Evolutionary conservation across 2,113 vertebrate genomes (phyloP).

Genomic region (Stegastes partitus): DNA sequence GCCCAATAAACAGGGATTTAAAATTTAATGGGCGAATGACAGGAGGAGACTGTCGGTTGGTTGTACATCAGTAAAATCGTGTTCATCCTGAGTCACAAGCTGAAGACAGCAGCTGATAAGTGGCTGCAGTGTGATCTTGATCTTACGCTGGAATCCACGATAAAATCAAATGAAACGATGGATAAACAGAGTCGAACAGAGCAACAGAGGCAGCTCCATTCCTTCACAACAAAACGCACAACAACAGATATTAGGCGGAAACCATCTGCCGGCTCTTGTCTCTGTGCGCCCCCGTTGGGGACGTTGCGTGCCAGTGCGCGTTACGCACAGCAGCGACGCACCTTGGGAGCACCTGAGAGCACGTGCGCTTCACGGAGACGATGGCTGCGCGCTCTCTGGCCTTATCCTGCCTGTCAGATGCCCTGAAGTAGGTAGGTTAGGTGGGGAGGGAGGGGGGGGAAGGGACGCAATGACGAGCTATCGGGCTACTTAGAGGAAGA

Average conservation of each 20-base stretch:
- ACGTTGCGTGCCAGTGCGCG: slow-evolving; percentile 40
- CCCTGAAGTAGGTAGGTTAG: not conserved
- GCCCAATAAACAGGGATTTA: too few species aligned
- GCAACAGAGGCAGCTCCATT: too few species aligned
- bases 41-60: too few species aligned
- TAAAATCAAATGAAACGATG: too few species aligned
- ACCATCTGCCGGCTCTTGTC: not conserved
- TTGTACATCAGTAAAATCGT: too few species aligned
- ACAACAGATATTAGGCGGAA: not conserved
- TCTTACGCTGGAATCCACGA: too few species aligned
- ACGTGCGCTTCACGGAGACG: slow-evolving; percentile 54
- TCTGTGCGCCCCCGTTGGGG: not conserved
- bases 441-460: not conserved
- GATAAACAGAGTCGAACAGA: too few species aligned
- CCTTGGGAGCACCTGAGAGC: slow-evolving; percentile 41
- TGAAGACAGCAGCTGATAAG: too few species aligned
- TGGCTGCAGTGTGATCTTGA: too few species aligned
- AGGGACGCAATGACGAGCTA: slow-evolving; percentile 23
- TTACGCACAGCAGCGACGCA: slow-evolving; percentile 45
- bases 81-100: too few species aligned
- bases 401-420: slow-evolving; percentile 67
- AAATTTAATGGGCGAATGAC: too few species aligned
- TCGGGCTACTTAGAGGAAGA: slow-evolving; percentile 54
- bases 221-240: not conserved
- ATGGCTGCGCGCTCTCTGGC: slow-evolving; percentile 40